phyloP scores from a whole-genome alignment of 2,888 invertebrate species.

The Lasius fuliginosus region DNA sequence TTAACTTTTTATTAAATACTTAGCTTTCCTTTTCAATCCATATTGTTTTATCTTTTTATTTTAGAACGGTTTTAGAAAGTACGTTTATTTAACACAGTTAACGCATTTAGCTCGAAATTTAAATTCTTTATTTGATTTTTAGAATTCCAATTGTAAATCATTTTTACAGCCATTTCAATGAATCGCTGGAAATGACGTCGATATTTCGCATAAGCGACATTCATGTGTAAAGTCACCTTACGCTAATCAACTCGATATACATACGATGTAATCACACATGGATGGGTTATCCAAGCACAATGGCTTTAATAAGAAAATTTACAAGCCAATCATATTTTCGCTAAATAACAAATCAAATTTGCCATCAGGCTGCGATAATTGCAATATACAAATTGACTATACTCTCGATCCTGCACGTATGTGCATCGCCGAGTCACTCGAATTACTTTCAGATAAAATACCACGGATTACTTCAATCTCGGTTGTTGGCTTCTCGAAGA shows the following conservation, averaged over 20 bases:
- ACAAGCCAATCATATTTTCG: constrained; percentile 13
- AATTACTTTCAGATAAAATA: constrained; percentile 32
- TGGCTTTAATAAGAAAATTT: constrained; percentile 25
- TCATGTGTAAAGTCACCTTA: constrained; percentile 20
- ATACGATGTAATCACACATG: constrained; percentile 22
- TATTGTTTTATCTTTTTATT: background rate
- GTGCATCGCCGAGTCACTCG: constrained; percentile 16
- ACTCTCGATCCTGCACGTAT: constrained; percentile 21
- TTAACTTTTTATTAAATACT: constrained; percentile 33
- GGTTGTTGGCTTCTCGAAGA: constrained; percentile 14
- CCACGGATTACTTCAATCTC: constrained; percentile 25
- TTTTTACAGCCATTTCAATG: constrained; percentile 4
- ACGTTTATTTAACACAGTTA: constrained; percentile 8
- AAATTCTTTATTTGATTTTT: constrained; percentile 15
- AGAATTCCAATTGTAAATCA: constrained; percentile 46
- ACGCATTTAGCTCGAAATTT: constrained; percentile 14
- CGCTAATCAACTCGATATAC: constrained; percentile 17
- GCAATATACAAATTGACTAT: constrained; percentile 47
- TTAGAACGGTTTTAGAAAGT: constrained; percentile 6
- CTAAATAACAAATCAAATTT: constrained; percentile 43
- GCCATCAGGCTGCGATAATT: constrained; percentile 27
- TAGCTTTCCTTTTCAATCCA: constrained; percentile 1
- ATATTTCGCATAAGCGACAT: constrained; percentile 22
- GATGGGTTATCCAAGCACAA: constrained; percentile 26
- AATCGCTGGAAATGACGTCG: background rate